Base-by-base conservation (phyloP, 2,797 vertebrate genomes). In the Echiichthys vipera region DNA sequence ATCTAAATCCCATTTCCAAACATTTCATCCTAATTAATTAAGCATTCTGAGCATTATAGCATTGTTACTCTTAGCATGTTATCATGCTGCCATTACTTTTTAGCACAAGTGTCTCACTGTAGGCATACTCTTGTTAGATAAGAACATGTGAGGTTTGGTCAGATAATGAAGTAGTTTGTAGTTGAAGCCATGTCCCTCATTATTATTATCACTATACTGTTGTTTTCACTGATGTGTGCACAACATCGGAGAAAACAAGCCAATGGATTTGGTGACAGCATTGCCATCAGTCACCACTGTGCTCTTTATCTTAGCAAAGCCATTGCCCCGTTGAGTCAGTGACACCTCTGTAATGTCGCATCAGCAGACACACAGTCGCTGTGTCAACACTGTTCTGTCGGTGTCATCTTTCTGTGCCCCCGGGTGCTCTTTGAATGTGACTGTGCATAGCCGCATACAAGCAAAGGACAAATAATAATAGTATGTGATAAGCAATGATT, bases 251-350 rank as follows among this genome's bases (percentile, higher is more conserved):
- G 34, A 64, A 78, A 71, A 43, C 37, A 5, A n/a, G 5, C 22
- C 40, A 14, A 2, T 62, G 65, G 59, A 63, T 81, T 49, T 55
- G 39, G 45, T 55, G 55, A 74, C 40, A 34, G 34, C 1, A 2
- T 64, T 40, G 83, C 56, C 18, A 55, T 83, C 86, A 81, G 78
- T 91, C 84, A 76, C 34, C 27, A 3, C 42, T 5, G 10, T 49
- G 77, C 71, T 80, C 77, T 86, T 86, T 78, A 84, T 84, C 83
- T 77, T 82, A 65, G 89, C 90, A 90, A 91, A 91, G 86, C 91
- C 87, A 81, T 69, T 62, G 47, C 78, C 81, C 74, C 6, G 67
- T 79, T 73, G 80, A 92, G 79, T 78, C 87, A 59, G 66, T 87
- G 90, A 92, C 90, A 89, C 79, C 58, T 85, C 85, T 63, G 78